phyloP scores from a whole-genome alignment of 2,113 vertebrate genomes.

The Campylomormyrus numenius region DNA sequence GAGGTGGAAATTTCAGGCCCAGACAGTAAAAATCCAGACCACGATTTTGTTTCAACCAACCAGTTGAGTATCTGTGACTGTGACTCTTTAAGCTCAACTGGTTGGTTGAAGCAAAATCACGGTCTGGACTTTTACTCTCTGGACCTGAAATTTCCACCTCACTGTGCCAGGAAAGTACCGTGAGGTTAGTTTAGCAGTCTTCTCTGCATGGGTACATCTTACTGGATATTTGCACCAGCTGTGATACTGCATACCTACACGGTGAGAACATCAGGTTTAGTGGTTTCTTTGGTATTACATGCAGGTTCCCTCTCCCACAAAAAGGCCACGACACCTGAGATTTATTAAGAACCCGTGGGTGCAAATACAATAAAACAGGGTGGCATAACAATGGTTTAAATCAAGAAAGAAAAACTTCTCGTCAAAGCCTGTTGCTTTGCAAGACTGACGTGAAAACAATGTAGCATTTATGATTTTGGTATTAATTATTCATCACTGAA shows the following conservation, averaged over 20 bases:
- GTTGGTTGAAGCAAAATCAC: not conserved
- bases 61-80: not conserved
- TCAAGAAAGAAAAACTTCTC: not conserved
- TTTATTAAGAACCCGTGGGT: not conserved
- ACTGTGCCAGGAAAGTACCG: not conserved
- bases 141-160: not conserved
- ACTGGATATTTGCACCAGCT: not conserved
- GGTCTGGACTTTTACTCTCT: not conserved
- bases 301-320: not conserved
- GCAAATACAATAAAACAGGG: not conserved
- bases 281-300: not conserved
- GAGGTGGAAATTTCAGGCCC: not conserved
- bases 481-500: slow-evolving; percentile 19
- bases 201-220: not conserved
- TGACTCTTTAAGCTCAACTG: too few species aligned
- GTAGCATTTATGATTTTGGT: slow-evolving; percentile 22
- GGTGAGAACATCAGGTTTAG: not conserved
- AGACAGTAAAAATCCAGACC: too few species aligned
- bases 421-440: not conserved
- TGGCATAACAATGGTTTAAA: not conserved
- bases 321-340: not conserved
- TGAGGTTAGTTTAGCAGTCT: not conserved
- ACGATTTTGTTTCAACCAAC: too few species aligned
- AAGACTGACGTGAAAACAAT: not conserved
- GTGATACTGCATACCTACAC: not conserved